Percentiles rank a stretch among this genome's conserved stretches.
phyloP scores from a whole-genome alignment of 2,888 invertebrate species.

The Lasioglossum calceatum region DNA sequence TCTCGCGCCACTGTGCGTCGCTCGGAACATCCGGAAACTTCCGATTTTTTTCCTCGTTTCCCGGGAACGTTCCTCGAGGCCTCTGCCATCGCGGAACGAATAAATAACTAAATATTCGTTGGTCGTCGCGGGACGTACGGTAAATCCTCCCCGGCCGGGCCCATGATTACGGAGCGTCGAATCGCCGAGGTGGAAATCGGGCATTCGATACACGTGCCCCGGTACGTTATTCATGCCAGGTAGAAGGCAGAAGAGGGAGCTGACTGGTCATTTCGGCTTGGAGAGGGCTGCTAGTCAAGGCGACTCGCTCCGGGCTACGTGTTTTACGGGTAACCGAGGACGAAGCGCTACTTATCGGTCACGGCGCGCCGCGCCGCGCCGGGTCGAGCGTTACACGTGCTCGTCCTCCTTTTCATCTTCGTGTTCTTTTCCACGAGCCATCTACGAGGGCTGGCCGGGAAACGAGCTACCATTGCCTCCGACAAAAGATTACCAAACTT shows the following conservation, averaged over 20 bases:
- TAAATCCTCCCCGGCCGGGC: constrained; percentile 51
- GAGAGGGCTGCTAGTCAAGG: constrained; percentile 36
- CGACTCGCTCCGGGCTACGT: constrained; percentile 30
- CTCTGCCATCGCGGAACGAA: not conserved
- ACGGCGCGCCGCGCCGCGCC: not conserved
- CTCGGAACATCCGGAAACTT: no score
- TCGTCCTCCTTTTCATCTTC: constrained; percentile 53
- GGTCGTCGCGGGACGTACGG: constrained; percentile 39
- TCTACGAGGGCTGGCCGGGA: not conserved
- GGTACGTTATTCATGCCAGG: constrained; percentile 60
- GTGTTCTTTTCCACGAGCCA: constrained; percentile 23
- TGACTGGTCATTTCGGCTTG: constrained; percentile 56
- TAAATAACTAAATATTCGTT: constrained; percentile 45
- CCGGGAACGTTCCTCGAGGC: not conserved
- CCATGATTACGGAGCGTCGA: constrained; percentile 33
- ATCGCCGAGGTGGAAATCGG: constrained; percentile 53
- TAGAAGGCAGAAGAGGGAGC: constrained; percentile 53
- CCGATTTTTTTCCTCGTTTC: not conserved
- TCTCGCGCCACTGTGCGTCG: not conserved
- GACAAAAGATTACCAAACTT: not conserved
- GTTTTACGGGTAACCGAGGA: constrained; percentile 28
- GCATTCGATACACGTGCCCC: constrained; percentile 61
- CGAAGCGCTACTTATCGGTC: constrained; percentile 61
- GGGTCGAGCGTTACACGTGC: constrained; percentile 40
- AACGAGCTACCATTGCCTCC: not conserved